Evolutionary conservation across 2,797 vertebrate genomes (phyloP), one percentile per base, ranked within the genome.

Genomic region (Lycodopsis pacificus): DNA sequence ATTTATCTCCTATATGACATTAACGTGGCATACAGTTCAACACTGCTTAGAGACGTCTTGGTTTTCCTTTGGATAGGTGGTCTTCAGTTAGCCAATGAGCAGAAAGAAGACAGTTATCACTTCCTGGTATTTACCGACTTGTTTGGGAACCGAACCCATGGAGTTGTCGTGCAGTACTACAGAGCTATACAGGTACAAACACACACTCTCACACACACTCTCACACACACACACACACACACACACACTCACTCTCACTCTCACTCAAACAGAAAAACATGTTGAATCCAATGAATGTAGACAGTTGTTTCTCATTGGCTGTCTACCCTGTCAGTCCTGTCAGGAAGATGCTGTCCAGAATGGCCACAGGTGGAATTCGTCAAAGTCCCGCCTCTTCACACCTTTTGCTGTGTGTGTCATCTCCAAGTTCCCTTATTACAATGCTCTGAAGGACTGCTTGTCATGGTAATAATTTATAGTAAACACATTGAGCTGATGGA

Each of bases 121-220:
- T 99, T 97, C 92, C 95, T 99, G 87, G 97, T 99, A 80, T 99
- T 99, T 79, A 99, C 98, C 0, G 97, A 99, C 0, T 90, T 99
- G 76, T 97, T 96, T 56, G 98, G 98, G 61, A 98, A 97, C 86
- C 96, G 97, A 77, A 98, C 97, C 0, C 96, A 99, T 0, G 97
- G 97, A 3, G 97, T 96, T 27, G 97, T 99, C 0, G 95, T 95
- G 40, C 97, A 97, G 85, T 97, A 95, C 91, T 95, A 96, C 90
- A 96, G 95, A 80, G 89, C 96, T 20, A 68, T 97, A 17, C 97
- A 97, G 83, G 98, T 99, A 80, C 57, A 30, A 25, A 72, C 30
- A 58, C 48, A 34, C 20, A 5, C 34, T 46, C 42, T 14, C 11
- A 13, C 14, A 34, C 57, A 36, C 44, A 25, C 27, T n/a, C n/a